phyloP scores from a whole-genome alignment of 2,797 vertebrate genomes.

The Taeniopygia guttata region DNA sequence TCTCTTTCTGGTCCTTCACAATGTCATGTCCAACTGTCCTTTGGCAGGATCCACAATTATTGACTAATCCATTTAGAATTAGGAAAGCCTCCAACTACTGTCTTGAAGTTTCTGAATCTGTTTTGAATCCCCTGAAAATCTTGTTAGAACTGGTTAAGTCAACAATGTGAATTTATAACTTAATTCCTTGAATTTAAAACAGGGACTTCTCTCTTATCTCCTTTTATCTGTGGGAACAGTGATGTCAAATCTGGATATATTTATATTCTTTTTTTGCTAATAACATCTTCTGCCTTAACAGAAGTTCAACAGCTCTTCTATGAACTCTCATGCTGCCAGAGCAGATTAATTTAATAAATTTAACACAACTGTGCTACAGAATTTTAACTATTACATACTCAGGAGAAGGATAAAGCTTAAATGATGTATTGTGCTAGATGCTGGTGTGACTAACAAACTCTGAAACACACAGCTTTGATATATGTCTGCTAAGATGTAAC shows the following conservation, averaged over 20 bases:
- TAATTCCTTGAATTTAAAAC: background rate
- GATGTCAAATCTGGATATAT: background rate
- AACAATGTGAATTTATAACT: background rate
- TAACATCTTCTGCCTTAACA: background rate
- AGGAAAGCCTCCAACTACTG: background rate
- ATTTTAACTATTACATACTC: background rate
- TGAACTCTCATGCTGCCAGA: background rate
- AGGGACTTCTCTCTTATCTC: background rate
- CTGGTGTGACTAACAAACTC: background rate
- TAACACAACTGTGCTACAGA: background rate
- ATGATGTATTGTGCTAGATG: fast-evolving
- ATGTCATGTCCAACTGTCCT: background rate
- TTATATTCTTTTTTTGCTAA: background rate
- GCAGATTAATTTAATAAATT: background rate
- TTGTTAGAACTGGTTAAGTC: background rate
- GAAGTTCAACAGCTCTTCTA: background rate
- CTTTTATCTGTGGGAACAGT: background rate
- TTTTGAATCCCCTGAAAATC: background rate
- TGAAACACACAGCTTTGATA: background rate
- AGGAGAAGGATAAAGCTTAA: background rate
- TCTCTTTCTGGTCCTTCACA: background rate
- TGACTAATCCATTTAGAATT: background rate
- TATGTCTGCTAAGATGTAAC: background rate
- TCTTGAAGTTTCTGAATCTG: background rate
- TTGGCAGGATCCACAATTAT: background rate